Evolutionary conservation across 2,113 vertebrate genomes (phyloP), one percentile per base, ranked within the genome.

Genomic region (Takifugu bimaculatus): DNA sequence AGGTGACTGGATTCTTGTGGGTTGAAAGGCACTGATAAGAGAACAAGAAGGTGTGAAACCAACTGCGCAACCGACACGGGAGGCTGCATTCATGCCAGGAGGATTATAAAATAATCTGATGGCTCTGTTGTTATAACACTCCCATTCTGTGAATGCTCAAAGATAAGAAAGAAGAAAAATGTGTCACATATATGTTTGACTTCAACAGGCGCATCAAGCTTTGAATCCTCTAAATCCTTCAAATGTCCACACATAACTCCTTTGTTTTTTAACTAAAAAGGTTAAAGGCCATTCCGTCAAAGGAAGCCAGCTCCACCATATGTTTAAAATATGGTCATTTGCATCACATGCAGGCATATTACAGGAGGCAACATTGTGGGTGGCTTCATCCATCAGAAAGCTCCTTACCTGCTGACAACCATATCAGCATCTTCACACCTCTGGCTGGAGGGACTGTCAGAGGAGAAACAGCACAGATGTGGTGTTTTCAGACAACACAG

Each of bases 61-160:
- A 35, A 67, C 66, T 32, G 28, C 47, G 63, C 67, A 60, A 63
- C 44, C 50, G 26, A 63, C 54, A 53, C 66, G 54, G 14, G 15
- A 20, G 28, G 54, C 32, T 15, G 55, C 62, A 58, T 69, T 70
- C 45, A 50, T 57, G n/a, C 35, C 55, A 67, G 51, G 50, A 70
- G 54, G 54, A 80, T 64, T 65, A 80, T 80, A 77, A 76, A 78
- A 70, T 68, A 66, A 72, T 81, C 67, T 26, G 12, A 47, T 50
- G 57, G 59, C 39, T 70, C 45, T 74, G 77, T 76, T 82, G 80
- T 81, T 70, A 77, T 61, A 81, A 32, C 68, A 65, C 74, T 82
- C 81, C 73, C 77, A 76, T 72, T 87, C 72, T 67, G 77, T 74
- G 78, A 87, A 86, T 77, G 81, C 70, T 81, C 69, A 43, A 58